These are phyloP conservation scores for Drosophila bocki DNA, from an alignment of 1,140 invertebrate genomes.

Conservation along the genomic window DNA sequence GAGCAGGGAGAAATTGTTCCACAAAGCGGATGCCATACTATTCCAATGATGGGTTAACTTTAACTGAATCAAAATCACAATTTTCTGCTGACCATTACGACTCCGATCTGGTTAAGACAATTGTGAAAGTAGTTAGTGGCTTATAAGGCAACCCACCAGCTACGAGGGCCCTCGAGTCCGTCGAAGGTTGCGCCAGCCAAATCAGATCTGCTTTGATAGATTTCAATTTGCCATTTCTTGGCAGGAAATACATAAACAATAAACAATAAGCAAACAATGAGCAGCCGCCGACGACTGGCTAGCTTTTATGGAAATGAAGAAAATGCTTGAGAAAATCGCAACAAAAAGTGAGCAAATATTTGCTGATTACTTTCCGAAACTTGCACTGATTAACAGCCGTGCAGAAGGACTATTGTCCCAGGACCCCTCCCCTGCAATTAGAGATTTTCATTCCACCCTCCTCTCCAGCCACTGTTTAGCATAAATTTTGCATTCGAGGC, in stretches of 20 bases:
- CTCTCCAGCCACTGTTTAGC: conserved; percentile 42
- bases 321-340: conserved; percentile 48
- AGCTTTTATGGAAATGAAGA: conserved; percentile 72
- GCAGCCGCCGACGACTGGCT: conserved; percentile 22
- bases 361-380: conserved; percentile 74
- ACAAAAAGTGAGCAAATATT: conserved; percentile 73
- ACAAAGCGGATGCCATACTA: conserved; percentile 10
- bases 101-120: conserved; percentile 5
- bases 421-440: conserved; percentile 27
- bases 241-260: conserved; percentile 9
- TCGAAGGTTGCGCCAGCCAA: conserved; percentile 38
- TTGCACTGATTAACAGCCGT: conserved; percentile 68
- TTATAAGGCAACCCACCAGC: conserved; percentile 42
- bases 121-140: conserved; percentile 62
- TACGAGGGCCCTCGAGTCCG: conserved; percentile 36
- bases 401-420: conserved; percentile 40
- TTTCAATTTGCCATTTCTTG: conserved; percentile 36
- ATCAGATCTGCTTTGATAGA: conserved; percentile 37
- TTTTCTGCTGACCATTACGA: conserved; percentile 29
- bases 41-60: neutral
- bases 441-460: conserved; percentile 18
- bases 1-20: neutral
- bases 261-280: conserved; percentile 40
- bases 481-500: conserved; percentile 39
- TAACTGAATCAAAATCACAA: conserved; percentile 47